These are phyloP conservation scores for Polymixis flavicincta DNA, from an alignment of 2,888 invertebrate species.

Conservation along the genomic window DNA sequence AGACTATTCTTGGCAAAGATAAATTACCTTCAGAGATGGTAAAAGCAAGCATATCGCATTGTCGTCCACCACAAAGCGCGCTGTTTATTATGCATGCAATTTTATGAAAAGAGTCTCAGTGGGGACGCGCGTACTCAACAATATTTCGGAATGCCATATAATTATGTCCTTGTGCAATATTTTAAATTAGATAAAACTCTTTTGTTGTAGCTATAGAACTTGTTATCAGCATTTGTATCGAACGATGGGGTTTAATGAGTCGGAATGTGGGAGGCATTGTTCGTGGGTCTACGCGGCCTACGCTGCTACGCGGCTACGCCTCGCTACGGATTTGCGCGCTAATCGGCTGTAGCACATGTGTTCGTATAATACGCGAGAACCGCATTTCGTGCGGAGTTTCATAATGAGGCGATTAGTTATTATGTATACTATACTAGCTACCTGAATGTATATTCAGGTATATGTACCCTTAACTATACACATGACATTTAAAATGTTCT, in stretches of 20 bases:
- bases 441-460: neutral
- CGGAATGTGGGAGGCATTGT: slow-evolving; percentile 46
- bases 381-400: slow-evolving; percentile 61
- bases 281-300: slow-evolving; percentile 25
- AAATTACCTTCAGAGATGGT: slow-evolving; percentile 38
- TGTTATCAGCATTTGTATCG: slow-evolving; percentile 34
- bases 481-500: neutral
- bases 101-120: slow-evolving; percentile 47
- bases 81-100: slow-evolving; percentile 52
- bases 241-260: slow-evolving; percentile 41
- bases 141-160: slow-evolving; percentile 27
- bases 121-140: slow-evolving; percentile 29
- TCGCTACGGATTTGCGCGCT: slow-evolving; percentile 50
- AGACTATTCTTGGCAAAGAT: slow-evolving; percentile 39
- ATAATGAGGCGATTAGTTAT: slow-evolving; percentile 64
- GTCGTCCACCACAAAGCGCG: slow-evolving; percentile 49
- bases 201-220: slow-evolving; percentile 18
- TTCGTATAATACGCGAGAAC: slow-evolving; percentile 50
- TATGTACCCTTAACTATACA: neutral
- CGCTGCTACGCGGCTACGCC: slow-evolving; percentile 43
- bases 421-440: slow-evolving; percentile 7
- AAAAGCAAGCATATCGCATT: slow-evolving; percentile 25
- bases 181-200: slow-evolving; percentile 33
- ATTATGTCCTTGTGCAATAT: slow-evolving; percentile 27
- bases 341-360: slow-evolving; percentile 56